These are phyloP conservation scores for Furcula furcula DNA, from an alignment of 2,888 invertebrate genomes.

Conservation along the genomic window DNA sequence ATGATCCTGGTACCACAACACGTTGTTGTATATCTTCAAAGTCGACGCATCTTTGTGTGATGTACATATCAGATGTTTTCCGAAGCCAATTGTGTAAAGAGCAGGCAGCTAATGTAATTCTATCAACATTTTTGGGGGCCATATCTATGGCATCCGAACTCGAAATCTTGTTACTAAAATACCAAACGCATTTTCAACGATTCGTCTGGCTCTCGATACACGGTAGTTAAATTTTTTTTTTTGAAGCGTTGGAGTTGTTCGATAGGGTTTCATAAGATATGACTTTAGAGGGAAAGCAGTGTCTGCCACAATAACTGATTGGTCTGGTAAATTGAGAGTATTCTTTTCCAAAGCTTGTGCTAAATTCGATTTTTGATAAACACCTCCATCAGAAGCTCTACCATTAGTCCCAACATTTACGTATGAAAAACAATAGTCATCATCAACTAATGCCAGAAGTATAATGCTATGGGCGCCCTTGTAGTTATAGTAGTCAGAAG, in stretches of 20 bases:
- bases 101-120: slow-evolving; percentile 20
- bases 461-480: slow-evolving; percentile 1
- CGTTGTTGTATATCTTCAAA: slow-evolving; percentile 2
- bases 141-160: slow-evolving; percentile 9
- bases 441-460: slow-evolving; percentile 26
- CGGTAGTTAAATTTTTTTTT: slow-evolving; percentile 4
- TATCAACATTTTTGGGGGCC: slow-evolving; percentile 18
- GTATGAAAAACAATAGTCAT: slow-evolving; percentile 21
- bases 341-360: not conserved
- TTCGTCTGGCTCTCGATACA: slow-evolving; percentile 9
- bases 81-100: slow-evolving; percentile 27
- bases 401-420: slow-evolving; percentile 17
- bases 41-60: slow-evolving; percentile 15
- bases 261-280: slow-evolving; percentile 1
- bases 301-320: slow-evolving; percentile 3
- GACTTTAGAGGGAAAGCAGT: not conserved
- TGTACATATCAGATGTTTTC: slow-evolving; percentile 21
- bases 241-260: not conserved
- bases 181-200: no score
- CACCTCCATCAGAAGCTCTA: slow-evolving; percentile 13
- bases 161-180: slow-evolving; percentile 6
- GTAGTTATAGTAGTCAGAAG: slow-evolving; percentile 1
- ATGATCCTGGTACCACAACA: no score
- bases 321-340: slow-evolving; percentile 7
- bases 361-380: not conserved